Evolutionary conservation across 2,888 invertebrate genomes (phyloP), one percentile per base, ranked within the genome.

Genomic region (Diplolepis rosae): DNA sequence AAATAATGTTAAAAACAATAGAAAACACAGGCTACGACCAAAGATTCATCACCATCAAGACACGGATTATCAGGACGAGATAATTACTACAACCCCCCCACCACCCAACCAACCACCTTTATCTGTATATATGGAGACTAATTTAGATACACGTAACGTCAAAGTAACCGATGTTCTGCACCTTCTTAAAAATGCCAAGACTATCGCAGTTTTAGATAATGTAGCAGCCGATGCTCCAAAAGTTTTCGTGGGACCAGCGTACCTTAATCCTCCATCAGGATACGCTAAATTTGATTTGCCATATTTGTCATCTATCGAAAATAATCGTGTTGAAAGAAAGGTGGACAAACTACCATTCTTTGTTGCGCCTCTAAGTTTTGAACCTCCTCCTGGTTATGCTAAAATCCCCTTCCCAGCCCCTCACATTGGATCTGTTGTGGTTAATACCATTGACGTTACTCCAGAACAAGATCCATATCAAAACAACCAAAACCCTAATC

Each of bases 321-420:
- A 90, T 51, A 92, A 91, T 75, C 90, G 94, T 69, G 92, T 92
- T 9, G 94, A 94, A 80, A 91, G 92, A 69, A 94, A 94, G 87
- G 91, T 95, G 1, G 93, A 93, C 68, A 93, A 94, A 77, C 87
- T 95, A 0, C 95, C 95, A 0, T 96, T 96, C 88, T 96, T 96
- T 81, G 96, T 96, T 6, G 96, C 96, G 0, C 96, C 96, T 0
- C 88, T 95, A 27, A 96, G 95, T 82, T 96, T 95, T 82, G 93
- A 94, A 78, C 93, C 95, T n/a, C 96, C 95, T 0, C 91, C 92
- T 61, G 96, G 96, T 2, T 96, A 95, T 84, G 94, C 95, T 0
- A 96, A 96, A 89, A 96, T 96, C 75, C 93, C 95, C 0, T 92
- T 96, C 85, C 96, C 96, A 0, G 93, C 95, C 13, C 96, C 96